Percentiles rank a stretch among this genome's conserved stretches.
Conservation (phyloP, 2,113 vertebrate species). For the Heliornis fulica region DNA sequence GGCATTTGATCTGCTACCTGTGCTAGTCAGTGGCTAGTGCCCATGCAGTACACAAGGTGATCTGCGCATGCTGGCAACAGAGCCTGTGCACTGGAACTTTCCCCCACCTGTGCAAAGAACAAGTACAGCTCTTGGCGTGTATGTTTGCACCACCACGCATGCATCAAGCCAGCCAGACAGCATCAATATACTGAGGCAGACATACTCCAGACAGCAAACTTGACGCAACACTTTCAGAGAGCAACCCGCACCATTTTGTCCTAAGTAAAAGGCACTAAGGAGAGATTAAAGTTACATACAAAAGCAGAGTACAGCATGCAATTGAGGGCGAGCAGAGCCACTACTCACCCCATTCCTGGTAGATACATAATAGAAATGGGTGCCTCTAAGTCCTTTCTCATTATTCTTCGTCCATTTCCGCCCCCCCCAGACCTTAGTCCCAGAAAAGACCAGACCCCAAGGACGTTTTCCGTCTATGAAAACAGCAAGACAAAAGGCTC, state of each 20-base stretch:
- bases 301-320: neutral
- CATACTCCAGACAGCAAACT: neutral
- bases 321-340: neutral
- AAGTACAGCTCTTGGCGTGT: accelerated
- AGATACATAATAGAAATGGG: neutral
- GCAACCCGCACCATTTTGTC: neutral
- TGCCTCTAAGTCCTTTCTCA: neutral
- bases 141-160: accelerated
- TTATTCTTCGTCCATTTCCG: neutral
- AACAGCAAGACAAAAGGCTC: neutral
- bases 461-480: neutral
- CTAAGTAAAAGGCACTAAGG: neutral
- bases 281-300: neutral
- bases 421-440: neutral
- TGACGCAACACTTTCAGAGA: neutral
- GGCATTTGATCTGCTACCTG: neutral
- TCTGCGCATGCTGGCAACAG: accelerated
- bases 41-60: accelerated
- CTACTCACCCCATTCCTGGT: neutral
- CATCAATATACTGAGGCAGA: neutral
- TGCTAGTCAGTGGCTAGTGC: neutral
- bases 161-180: accelerated
- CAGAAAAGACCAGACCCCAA: neutral
- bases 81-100: accelerated
- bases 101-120: accelerated